Evolutionary conservation across 2,797 vertebrate genomes (phyloP).

Genomic region (Mycteria americana): DNA sequence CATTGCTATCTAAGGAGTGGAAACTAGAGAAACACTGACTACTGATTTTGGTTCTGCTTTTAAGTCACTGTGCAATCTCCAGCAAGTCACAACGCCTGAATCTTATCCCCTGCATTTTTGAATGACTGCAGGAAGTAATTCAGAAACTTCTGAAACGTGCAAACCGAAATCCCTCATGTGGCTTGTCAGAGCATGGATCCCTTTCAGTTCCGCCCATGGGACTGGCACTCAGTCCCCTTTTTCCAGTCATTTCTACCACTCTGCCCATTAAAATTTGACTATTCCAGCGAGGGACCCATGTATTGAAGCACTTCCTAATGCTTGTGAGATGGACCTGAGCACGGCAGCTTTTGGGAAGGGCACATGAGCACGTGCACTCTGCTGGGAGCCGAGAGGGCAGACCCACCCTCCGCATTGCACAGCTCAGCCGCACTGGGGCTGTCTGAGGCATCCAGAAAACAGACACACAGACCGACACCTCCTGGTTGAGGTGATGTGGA

Average conservation of each 20-base stretch:
- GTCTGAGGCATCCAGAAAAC: neutral
- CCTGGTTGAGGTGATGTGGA: neutral
- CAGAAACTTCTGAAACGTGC: neutral
- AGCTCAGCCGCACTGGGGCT: accelerated
- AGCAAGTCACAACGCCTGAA: neutral
- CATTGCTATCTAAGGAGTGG: neutral
- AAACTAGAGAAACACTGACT: neutral
- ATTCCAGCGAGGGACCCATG: accelerated
- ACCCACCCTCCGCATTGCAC: neutral
- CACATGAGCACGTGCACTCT: neutral
- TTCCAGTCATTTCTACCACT: neutral
- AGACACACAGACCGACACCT: neutral
- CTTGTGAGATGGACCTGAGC: neutral
- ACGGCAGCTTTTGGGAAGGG: neutral
- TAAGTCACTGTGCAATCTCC: neutral
- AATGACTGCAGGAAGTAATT: neutral
- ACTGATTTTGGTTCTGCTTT: neutral
- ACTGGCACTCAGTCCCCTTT: neutral
- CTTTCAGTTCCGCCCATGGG: neutral
- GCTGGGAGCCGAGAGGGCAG: neutral
- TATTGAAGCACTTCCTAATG: neutral
- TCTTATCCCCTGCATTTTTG: neutral
- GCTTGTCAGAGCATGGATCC: neutral
- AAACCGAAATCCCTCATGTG: neutral
- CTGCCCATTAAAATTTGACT: neutral